phyloP scores from a whole-genome alignment of 2,113 vertebrate species.

The Prionailurus viverrinus region DNA sequence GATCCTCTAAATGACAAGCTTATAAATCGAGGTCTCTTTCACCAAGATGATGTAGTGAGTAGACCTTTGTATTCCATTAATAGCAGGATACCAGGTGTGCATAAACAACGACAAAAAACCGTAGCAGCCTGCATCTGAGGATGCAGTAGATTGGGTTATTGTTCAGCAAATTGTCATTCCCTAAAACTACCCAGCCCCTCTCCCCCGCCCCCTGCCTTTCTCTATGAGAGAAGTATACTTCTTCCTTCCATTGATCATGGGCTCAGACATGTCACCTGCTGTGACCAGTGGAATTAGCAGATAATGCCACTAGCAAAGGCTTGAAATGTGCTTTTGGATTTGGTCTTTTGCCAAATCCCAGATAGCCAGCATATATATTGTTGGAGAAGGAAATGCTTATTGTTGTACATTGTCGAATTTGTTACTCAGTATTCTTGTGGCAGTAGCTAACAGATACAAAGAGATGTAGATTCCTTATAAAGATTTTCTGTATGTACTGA shows the following conservation, averaged over 20 bases:
- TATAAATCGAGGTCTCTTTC: neutral
- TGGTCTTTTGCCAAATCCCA: neutral
- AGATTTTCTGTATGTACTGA: neutral
- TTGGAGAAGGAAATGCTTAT: neutral
- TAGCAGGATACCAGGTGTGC: neutral
- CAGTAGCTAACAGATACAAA: neutral
- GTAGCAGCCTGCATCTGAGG: neutral
- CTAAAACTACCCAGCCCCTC: neutral
- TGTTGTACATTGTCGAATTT: neutral
- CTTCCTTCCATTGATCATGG: neutral
- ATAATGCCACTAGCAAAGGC: neutral
- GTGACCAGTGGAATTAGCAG: neutral
- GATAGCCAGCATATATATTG: neutral
- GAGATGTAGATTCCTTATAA: neutral
- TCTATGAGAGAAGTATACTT: neutral
- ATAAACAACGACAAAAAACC: neutral
- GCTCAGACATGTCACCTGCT: neutral
- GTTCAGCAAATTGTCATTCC: neutral
- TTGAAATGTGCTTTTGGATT: neutral
- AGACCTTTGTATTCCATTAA: conserved; percentile 14
- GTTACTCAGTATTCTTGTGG: neutral
- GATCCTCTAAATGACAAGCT: neutral
- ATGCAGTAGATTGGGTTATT: neutral
- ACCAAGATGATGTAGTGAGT: neutral
- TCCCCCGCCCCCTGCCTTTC: no score